A percentile compares a stretch with the other conserved stretches of the same genome.
phyloP scores from a whole-genome alignment of 1,140 invertebrate species.

The Drosophila rhopaloa region DNA sequence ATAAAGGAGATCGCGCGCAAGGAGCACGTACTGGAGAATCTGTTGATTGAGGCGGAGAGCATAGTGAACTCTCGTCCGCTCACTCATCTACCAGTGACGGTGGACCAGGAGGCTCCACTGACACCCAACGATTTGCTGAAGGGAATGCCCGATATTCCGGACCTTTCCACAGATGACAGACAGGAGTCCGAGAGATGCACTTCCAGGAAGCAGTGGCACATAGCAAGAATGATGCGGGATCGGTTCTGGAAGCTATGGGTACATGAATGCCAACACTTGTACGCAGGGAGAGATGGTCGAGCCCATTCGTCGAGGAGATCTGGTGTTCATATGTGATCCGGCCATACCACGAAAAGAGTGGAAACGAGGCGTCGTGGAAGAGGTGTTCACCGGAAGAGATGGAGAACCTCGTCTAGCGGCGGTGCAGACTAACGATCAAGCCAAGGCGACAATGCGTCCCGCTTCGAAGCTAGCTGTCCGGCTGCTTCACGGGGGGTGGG shows the following conservation, averaged over 20 bases:
- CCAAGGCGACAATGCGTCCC: not conserved
- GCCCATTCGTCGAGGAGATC: not conserved
- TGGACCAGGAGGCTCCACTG: too few species aligned
- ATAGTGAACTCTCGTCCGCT: conserved; percentile 15
- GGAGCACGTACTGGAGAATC: conserved; percentile 6
- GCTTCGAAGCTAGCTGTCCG: not conserved
- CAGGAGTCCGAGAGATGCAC: too few species aligned
- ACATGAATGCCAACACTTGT: conserved; percentile 29
- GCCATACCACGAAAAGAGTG: not conserved
- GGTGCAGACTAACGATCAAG: not conserved
- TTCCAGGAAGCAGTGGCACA: conserved; percentile 1
- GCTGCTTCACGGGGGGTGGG: too few species aligned
- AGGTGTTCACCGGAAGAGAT: conserved; percentile 1
- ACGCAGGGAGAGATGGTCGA: conserved; percentile 21
- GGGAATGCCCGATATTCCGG: not conserved
- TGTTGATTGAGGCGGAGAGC: conserved; percentile 16
- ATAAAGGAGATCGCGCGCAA: conserved; percentile 4
- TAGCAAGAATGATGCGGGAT: not conserved
- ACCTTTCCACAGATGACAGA: not conserved
- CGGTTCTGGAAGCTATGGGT: conserved; percentile 42
- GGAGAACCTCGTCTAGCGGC: conserved; percentile 12
- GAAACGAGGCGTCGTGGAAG: conserved; percentile 23
- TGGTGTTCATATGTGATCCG: conserved; percentile 13
- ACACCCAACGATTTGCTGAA: not conserved
- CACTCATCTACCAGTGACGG: not conserved